Percentiles rank a stretch among this genome's conserved stretches.
Evolutionary conservation across 2,797 vertebrate species (phyloP).

Genomic region (Apogon talboti): DNA sequence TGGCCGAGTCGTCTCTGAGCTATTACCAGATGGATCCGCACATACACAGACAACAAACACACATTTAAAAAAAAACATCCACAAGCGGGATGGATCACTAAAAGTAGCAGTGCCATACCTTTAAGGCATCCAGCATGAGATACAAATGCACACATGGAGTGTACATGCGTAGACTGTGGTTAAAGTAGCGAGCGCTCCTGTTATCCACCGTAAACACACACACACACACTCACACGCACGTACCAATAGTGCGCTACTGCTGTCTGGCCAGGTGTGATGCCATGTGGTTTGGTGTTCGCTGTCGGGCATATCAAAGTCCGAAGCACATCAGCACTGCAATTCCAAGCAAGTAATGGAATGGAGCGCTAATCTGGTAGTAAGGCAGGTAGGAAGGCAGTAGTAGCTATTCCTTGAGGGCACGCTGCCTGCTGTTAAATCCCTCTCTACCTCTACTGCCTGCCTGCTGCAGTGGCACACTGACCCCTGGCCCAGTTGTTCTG

Average conservation of each 20-base stretch:
- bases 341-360: slow-evolving; percentile 54
- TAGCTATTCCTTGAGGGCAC: slow-evolving; percentile 61
- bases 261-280: slow-evolving; percentile 45
- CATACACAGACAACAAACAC: slow-evolving; percentile 32
- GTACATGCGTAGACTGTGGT: slow-evolving; percentile 36
- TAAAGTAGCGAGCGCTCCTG: slow-evolving; percentile 37
- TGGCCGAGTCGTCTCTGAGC: slow-evolving; percentile 66
- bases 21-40: slow-evolving; percentile 75
- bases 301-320: slow-evolving; percentile 56
- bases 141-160: slow-evolving; percentile 16
- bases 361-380: slow-evolving; percentile 66
- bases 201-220: slow-evolving; percentile 39
- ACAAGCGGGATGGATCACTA: slow-evolving; percentile 30
- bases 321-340: slow-evolving; percentile 43
- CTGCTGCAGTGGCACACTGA: slow-evolving; percentile 62
- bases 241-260: slow-evolving; percentile 20
- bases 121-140: slow-evolving; percentile 46
- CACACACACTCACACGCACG: not conserved
- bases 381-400: slow-evolving; percentile 33
- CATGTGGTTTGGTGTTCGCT: slow-evolving; percentile 58
- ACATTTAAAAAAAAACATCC: slow-evolving; percentile 16
- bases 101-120: slow-evolving; percentile 39
- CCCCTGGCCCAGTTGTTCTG: slow-evolving; percentile 68
- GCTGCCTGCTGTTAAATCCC: slow-evolving; percentile 68
- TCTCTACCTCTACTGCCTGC: slow-evolving; percentile 52